Conservation (phyloP, 2,113 vertebrate species). For the Paramisgurnus dabryanus region DNA sequence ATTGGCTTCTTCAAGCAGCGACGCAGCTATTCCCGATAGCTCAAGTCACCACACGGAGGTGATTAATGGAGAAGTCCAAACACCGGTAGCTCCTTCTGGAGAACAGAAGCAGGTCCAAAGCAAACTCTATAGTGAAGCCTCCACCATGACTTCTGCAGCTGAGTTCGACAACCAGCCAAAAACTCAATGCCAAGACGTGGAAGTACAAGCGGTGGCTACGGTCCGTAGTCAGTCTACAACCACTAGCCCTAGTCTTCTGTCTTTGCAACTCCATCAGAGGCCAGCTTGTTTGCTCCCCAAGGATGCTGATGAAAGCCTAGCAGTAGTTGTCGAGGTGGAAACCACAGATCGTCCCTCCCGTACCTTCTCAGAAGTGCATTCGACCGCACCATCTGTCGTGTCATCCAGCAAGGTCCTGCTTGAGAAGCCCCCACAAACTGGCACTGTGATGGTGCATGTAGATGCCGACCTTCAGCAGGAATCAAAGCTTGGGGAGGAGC, state of each 20-base stretch:
- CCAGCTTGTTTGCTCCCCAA: slow-evolving; percentile 58
- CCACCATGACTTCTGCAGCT: slow-evolving; percentile 83
- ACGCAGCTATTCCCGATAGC: slow-evolving; percentile 42
- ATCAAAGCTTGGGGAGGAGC: slow-evolving; percentile 57
- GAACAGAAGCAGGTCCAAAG: slow-evolving; percentile 64
- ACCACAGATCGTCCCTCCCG: slow-evolving; percentile 38
- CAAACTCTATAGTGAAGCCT: slow-evolving; percentile 69
- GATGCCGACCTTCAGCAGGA: slow-evolving; percentile 58
- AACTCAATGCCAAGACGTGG: slow-evolving; percentile 78
- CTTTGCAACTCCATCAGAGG: slow-evolving; percentile 66
- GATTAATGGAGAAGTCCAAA: slow-evolving; percentile 54
- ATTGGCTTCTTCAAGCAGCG: slow-evolving; percentile 46
- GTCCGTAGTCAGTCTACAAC: slow-evolving; percentile 82
- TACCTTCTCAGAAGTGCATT: slow-evolving; percentile 33
- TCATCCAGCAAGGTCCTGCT: slow-evolving; percentile 6
- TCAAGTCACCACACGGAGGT: slow-evolving; percentile 58
- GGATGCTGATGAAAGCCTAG: slow-evolving; percentile 74
- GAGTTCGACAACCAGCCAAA: slow-evolving; percentile 53
- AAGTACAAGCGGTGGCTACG: slow-evolving; percentile 87
- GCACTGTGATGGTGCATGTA: slow-evolving; percentile 50
- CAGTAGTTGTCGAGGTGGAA: slow-evolving; percentile 69
- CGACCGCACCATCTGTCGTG: slow-evolving; percentile 6
- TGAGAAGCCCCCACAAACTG: slow-evolving; percentile 34
- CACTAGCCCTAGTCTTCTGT: slow-evolving; percentile 89
- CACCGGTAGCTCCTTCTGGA: slow-evolving; percentile 58